Conservation (phyloP, 2,797 vertebrate genomes). For the Protosalanx chinensis region DNA sequence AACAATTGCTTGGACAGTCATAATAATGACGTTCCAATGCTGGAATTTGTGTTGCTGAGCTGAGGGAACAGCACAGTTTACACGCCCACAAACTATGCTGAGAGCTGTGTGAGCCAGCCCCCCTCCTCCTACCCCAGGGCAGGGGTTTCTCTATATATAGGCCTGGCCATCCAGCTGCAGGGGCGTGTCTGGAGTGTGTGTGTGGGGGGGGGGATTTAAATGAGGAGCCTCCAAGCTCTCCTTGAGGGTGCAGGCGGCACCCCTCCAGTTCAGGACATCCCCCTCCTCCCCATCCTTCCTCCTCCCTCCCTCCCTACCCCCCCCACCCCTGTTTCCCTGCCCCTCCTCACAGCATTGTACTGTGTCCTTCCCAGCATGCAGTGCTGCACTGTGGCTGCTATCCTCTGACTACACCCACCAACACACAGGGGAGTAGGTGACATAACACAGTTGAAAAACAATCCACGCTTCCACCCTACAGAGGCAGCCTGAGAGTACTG, state of each 20-base stretch:
- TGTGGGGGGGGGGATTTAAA: constrained; percentile 30
- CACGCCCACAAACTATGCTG: constrained; percentile 23
- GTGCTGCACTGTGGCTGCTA: constrained; percentile 22
- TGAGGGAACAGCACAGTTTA: constrained; percentile 50
- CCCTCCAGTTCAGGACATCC: constrained; percentile 49
- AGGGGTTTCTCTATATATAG: constrained; percentile 64
- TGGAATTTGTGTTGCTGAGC: constrained; percentile 27
- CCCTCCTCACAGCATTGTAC: constrained; percentile 7
- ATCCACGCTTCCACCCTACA: constrained; percentile 11
- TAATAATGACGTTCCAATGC: constrained; percentile 3
- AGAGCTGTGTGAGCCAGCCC: constrained; percentile 26
- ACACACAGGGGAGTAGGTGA: constrained; percentile 27
- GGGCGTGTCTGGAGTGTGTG: neutral
- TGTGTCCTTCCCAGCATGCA: constrained; percentile 60
- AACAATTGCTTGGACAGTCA: neutral
- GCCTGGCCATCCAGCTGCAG: neutral
- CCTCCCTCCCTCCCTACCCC: constrained; percentile 13
- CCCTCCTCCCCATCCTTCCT: constrained; percentile 47
- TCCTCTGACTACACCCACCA: constrained; percentile 25
- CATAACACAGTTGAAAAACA: constrained; percentile 20
- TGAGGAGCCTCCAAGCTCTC: constrained; percentile 42
- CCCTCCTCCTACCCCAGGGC: constrained; percentile 46
- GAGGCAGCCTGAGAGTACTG: neutral
- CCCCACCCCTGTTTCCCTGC: neutral
- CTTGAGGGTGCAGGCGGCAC: constrained; percentile 46